Base-by-base conservation (phyloP, 1,140 invertebrate genomes). In the Drosophila athabasca region DNA sequence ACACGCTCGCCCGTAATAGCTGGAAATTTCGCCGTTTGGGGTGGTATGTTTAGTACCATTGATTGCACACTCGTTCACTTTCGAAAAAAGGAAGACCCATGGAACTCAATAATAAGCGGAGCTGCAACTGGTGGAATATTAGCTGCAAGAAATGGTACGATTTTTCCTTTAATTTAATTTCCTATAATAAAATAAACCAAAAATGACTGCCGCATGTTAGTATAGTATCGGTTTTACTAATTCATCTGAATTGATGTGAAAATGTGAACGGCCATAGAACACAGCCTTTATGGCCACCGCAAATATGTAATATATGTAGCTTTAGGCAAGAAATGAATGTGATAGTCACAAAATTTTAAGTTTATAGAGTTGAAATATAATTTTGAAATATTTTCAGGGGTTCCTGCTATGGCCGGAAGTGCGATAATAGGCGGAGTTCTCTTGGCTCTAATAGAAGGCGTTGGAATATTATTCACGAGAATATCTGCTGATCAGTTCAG, bases 11-110 rank as follows among this genome's bases (percentile, higher is more conserved):
- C 66, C 3, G 64, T 69, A 11, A 69, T 69, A 35, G 66, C 66
- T 24, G 66, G 66, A 8, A 69, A 69, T 35, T 69, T 69, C 49
- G 66, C 66, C 31, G 53, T 69, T 6, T 69, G 66, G 66, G 66
- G 66, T 13, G 66, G 66, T n/a, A 69, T 69, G 66, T 69, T 69
- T 19, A 69, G 66, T 49, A 69, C 66, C 11, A 69, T 69, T 43
- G 66, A 69, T 29, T 69, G 66, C 13, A 69, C 66, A 13, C 66
- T 69, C 19, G 66, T 69, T 6, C 66, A 69, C 43, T 69, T 69
- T 24, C 50, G 66, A 2, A 68, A 69, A 68, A 69, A 69, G 15
- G 66, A 69, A 50, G 66, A 69, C 49, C 66, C 66, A 19, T 69
- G 66, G 66, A 69, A 69, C 19, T 69, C 66, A 4, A 69, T 69